Percentiles rank a stretch among this genome's conserved stretches.
phyloP scores from a whole-genome alignment of 2,113 vertebrate genomes.

The Urocynchramus pylzowi region DNA sequence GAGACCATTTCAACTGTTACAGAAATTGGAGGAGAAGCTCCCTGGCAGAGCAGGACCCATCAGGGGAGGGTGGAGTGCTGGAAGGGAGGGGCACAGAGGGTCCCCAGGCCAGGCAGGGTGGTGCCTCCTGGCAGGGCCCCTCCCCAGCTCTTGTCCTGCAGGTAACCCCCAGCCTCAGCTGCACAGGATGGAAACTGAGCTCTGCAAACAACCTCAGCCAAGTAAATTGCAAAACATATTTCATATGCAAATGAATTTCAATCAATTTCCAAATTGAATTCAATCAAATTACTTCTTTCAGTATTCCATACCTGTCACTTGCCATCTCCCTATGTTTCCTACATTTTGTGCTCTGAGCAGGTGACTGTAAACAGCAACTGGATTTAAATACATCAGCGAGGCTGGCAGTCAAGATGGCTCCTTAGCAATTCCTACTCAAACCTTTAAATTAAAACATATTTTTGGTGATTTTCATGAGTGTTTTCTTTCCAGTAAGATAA shows the following conservation, averaged over 20 bases:
- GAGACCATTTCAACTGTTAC: neutral
- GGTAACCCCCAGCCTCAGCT: neutral
- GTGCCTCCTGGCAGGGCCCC: accelerated
- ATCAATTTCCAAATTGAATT: constrained; percentile 10
- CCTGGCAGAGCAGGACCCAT: too few species aligned
- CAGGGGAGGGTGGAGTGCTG: accelerated
- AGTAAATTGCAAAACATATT: neutral
- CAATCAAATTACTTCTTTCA: constrained; percentile 1
- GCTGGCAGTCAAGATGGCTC: neutral
- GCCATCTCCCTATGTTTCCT: neutral
- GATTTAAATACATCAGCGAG: neutral
- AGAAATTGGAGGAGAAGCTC: neutral
- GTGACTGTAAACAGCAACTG: neutral
- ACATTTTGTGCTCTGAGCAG: neutral
- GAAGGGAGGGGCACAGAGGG: accelerated
- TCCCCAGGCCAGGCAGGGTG: neutral
- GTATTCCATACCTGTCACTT: constrained; percentile 17
- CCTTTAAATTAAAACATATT: neutral
- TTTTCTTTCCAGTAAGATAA: neutral
- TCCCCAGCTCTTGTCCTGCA: accelerated
- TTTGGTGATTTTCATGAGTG: neutral
- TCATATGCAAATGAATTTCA: constrained; percentile 28
- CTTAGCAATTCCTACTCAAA: neutral
- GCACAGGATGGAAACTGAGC: neutral
- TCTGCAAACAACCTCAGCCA: neutral